Evolutionary conservation across 2,797 vertebrate species (phyloP).

Genomic region (Saxicola maurus): DNA sequence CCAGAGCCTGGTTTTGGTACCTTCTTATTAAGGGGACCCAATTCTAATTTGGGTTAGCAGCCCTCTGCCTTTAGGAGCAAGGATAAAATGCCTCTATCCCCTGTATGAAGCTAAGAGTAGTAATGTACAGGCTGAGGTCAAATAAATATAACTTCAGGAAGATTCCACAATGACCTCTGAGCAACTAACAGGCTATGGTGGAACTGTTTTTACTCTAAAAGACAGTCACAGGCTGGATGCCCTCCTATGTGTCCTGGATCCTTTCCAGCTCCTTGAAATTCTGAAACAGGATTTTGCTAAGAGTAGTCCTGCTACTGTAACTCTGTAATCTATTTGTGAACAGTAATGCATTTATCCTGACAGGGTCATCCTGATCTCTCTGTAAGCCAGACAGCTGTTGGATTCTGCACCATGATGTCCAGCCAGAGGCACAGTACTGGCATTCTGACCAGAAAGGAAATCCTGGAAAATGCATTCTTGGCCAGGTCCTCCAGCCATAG

Average conservation of each 20-base stretch:
- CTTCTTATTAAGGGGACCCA: not conserved
- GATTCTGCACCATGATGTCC: conserved; percentile 26
- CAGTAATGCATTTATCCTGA: not conserved
- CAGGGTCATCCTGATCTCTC: not conserved
- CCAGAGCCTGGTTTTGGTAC: not conserved
- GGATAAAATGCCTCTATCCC: fast-evolving
- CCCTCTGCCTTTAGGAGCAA: not conserved
- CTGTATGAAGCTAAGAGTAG: not conserved
- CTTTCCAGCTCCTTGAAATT: not conserved
- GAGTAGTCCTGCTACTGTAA: not conserved
- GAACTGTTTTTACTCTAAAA: not conserved
- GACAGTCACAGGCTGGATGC: fast-evolving
- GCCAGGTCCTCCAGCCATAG: not conserved
- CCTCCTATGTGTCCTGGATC: not conserved
- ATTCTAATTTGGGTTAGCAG: not conserved
- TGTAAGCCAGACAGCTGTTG: not conserved
- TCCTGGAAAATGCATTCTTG: conserved; percentile 56
- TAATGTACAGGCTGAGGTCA: fast-evolving
- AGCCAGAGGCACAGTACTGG: not conserved
- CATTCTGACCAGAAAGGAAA: conserved; percentile 25
- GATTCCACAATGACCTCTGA: fast-evolving
- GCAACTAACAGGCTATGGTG: too few species aligned
- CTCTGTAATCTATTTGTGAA: not conserved
- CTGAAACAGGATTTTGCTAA: not conserved
- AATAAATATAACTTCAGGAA: not conserved